phyloP scores from a whole-genome alignment of 2,113 vertebrate genomes.

The Prunella himalayana region DNA sequence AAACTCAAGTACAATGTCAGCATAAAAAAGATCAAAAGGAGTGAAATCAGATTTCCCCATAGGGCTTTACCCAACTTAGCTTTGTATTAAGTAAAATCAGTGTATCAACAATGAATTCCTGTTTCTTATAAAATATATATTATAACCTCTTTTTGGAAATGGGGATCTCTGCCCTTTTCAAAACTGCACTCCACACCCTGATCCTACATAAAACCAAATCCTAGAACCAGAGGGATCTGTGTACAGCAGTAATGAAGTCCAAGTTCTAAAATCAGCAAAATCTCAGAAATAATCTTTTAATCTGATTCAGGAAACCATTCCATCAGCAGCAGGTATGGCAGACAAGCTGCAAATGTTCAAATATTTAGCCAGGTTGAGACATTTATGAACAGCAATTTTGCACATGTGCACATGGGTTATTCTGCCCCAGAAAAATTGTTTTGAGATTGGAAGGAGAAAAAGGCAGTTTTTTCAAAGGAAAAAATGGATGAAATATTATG shows the following conservation, averaged over 20 bases:
- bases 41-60: not conserved
- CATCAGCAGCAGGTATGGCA: not conserved
- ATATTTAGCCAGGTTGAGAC: not conserved
- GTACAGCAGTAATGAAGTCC: not conserved
- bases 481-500: not conserved
- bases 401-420: not conserved
- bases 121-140: not conserved
- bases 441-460: not conserved
- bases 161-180: not conserved
- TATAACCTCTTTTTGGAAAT: not conserved
- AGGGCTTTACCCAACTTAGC: not conserved
- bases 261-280: not conserved
- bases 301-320: not conserved
- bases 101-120: not conserved
- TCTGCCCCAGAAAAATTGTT: not conserved
- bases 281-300: not conserved
- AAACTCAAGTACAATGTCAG: not conserved
- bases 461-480: not conserved
- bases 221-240: not conserved
- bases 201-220: not conserved
- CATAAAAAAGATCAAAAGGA: not conserved
- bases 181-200: not conserved
- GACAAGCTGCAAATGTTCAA: not conserved
- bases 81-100: not conserved
- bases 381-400: not conserved